Conservation (phyloP, 2,797 vertebrate genomes). For the Chloroceryle amazona region DNA sequence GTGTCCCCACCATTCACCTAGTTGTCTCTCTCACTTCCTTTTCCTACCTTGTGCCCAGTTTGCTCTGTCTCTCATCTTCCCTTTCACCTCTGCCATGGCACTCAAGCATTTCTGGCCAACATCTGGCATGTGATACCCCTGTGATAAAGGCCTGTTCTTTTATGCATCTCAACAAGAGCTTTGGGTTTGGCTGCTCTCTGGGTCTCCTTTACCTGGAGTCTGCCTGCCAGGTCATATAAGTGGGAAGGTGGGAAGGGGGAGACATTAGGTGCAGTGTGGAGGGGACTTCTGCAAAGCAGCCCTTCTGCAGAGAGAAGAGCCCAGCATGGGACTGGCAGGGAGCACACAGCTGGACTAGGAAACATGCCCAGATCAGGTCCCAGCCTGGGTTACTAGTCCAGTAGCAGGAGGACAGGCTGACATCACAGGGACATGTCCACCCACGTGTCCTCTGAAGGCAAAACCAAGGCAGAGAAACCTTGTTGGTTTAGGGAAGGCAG, state of each 20-base stretch:
- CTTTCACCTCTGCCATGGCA: background rate
- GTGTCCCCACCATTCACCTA: background rate
- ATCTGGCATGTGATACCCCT: background rate
- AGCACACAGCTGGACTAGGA: background rate
- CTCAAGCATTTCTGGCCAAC: background rate
- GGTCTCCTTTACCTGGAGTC: background rate
- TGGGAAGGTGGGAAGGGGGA: background rate
- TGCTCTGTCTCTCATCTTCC: background rate
- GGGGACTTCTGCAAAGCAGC: background rate
- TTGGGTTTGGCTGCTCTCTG: background rate
- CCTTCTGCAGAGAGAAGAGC: background rate
- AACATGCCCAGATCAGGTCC: background rate
- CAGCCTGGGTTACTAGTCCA: background rate
- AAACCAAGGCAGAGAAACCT: background rate
- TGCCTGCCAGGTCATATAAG: background rate
- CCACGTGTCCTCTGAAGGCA: background rate
- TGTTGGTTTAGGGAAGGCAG: background rate
- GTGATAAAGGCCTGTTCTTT: background rate
- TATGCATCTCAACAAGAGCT: background rate
- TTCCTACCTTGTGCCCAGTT: background rate
- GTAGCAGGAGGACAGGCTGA: background rate
- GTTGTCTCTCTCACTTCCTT: background rate
- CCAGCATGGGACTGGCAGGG: background rate
- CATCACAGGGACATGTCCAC: background rate
- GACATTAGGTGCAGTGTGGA: background rate